phyloP scores from a whole-genome alignment of 2,113 vertebrate genomes.

The Pelobates fuscus region DNA sequence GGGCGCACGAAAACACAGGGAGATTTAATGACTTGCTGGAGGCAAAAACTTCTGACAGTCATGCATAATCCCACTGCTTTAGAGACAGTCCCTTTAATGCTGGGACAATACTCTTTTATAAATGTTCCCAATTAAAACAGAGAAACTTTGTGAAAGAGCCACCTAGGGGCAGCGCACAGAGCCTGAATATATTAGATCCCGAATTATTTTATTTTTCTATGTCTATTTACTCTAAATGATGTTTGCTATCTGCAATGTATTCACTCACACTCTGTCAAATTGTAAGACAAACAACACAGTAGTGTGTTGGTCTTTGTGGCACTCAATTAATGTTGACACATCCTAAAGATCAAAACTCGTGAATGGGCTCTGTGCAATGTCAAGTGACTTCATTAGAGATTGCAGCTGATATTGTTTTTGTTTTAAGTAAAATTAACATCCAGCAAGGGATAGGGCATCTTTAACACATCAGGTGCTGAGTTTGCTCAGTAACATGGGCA shows the following conservation, averaged over 20 bases:
- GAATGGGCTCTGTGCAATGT: slow-evolving; percentile 21
- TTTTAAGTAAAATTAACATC: too few relatives aligned
- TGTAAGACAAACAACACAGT: slow-evolving; percentile 19
- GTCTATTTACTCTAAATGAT: slow-evolving; percentile 4
- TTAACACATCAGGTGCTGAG: too few relatives aligned
- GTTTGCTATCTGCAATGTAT: slow-evolving; percentile 12
- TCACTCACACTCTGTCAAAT: not conserved
- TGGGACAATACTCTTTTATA: slow-evolving; percentile 12
- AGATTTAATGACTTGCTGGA: slow-evolving; percentile 41
- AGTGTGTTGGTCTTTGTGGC: slow-evolving; percentile 2
- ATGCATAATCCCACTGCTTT: slow-evolving; percentile 33
- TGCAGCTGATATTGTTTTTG: not conserved
- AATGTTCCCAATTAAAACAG: slow-evolving; percentile 39
- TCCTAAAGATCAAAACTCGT: slow-evolving; percentile 6
- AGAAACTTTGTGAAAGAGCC: slow-evolving; percentile 20
- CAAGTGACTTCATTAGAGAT: not conserved
- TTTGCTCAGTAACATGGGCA: too few relatives aligned
- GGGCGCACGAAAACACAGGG: slow-evolving; percentile 2
- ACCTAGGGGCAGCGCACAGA: slow-evolving; percentile 14
- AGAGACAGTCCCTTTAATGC: slow-evolving; percentile 28
- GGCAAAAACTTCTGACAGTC: slow-evolving; percentile 37
- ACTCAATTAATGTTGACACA: slow-evolving; percentile 32
- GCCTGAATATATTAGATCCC: not conserved
- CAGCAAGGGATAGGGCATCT: too few relatives aligned
- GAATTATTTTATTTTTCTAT: slow-evolving; percentile 8